Evolutionary conservation across 2,113 vertebrate species (phyloP).

Genomic region (Hypocryptadius cinnamomeus): DNA sequence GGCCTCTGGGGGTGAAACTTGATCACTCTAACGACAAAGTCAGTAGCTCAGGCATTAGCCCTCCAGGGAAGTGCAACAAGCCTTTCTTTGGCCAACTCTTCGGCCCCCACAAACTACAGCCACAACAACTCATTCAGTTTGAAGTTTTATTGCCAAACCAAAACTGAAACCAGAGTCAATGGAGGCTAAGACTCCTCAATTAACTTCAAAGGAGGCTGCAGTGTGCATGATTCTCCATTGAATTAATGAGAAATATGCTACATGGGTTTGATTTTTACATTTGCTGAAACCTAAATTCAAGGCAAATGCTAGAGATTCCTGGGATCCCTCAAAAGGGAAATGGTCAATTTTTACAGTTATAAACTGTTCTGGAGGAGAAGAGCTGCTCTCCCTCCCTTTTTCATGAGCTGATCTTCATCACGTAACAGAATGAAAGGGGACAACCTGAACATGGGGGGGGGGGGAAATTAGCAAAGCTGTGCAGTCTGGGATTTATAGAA

Average conservation of each 20-base stretch:
- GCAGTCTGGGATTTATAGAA: not conserved
- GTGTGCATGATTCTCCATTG: not conserved
- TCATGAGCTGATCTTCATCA: not conserved
- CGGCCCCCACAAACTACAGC: not conserved
- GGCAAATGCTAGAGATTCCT: not conserved
- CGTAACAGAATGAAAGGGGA: not conserved
- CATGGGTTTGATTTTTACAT: not conserved
- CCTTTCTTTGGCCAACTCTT: not conserved
- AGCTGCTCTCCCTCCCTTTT: not conserved
- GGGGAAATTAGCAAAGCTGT: not conserved
- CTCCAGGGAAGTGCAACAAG: not conserved
- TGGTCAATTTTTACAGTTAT: not conserved
- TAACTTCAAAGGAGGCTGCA: not conserved
- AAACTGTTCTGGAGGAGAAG: not conserved
- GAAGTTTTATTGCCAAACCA: not conserved
- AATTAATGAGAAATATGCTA: not conserved
- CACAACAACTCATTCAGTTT: not conserved
- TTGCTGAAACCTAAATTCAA: not conserved
- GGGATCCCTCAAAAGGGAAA: not conserved
- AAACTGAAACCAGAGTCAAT: not conserved
- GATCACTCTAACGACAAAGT: not conserved
- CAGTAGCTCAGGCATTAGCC: not conserved
- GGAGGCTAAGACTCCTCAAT: not conserved
- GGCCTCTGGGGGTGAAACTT: not conserved
- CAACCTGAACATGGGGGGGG: accelerated